Evolutionary conservation across 2,888 invertebrate genomes (phyloP), one percentile per base, ranked within the genome.

Genomic region (Homarus gammarus): DNA sequence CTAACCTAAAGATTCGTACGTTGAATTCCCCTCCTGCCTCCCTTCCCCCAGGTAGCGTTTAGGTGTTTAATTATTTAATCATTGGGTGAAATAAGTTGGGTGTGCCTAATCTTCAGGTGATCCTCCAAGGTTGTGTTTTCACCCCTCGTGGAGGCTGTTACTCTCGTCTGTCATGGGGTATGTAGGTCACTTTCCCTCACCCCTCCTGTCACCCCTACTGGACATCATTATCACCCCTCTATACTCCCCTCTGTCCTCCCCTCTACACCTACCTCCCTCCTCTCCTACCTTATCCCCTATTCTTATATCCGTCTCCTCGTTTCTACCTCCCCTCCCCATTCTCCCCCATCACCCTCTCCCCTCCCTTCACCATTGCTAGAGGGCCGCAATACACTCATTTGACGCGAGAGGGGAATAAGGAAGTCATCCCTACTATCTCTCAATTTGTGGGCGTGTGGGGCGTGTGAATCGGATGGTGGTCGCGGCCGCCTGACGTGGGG

Each of bases 341-440:
- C 5, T 44, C n/a, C 12, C 12, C 40, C 5, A 6, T 40, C 75
- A 6, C 6, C 27, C 75, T 75, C 12, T 15, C 40, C 79, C 33
- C n/a, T 33, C 78, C 78, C 33, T 27, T n/a, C 31, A n/a, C 40
- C 38, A 15, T 22, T 8, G 49, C 31, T 40, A 18, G 12, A 22
- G 6, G 31, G 31, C 40, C 64, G 5, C 36, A 22, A 56, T 22
- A 12, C 44, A 8, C 6, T 44, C 31, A 70, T 18, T 73, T 73
- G 73, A 73, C n/a, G 73, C 38, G 38, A 73, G 73, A 15, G 56
- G 70, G 38, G 73, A n/a, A 38, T 72, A 73, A 73, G 27, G 18
- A 73, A 73, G 36, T 27, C 70, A 31, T 70, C 70, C 70, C 70
- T 31, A 27, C 70, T 70, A 70, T 70, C 70, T 70, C 70, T 70